These are phyloP conservation scores for Leptoclinus maculatus DNA, from an alignment of 2,797 vertebrate genomes.

Conservation along the genomic window DNA sequence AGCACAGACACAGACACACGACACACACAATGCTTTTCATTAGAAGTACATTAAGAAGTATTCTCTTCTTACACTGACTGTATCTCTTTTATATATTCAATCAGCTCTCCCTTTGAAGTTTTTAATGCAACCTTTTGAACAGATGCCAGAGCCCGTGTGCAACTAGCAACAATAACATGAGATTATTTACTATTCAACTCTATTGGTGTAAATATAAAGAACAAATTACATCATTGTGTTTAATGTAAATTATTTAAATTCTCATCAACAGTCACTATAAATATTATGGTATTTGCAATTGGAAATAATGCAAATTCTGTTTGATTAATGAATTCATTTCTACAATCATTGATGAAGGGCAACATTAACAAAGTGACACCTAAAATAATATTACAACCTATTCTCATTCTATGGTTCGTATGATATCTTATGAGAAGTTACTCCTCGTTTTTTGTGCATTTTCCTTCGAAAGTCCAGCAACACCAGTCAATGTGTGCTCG, in stretches of 20 bases:
- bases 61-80: too few relatives aligned
- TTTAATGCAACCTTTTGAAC: neutral
- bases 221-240: neutral
- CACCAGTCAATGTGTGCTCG: neutral
- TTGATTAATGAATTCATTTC: too few relatives aligned
- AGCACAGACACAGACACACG: conserved; percentile 4
- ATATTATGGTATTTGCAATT: too few relatives aligned
- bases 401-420: too few relatives aligned
- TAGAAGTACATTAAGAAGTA: neutral
- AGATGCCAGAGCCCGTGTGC: neutral
- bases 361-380: too few relatives aligned
- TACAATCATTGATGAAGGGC: too few relatives aligned
- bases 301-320: too few relatives aligned
- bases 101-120: neutral
- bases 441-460: too few relatives aligned
- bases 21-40: neutral
- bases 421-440: too few relatives aligned
- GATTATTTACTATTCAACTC: neutral
- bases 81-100: neutral
- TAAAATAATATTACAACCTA: too few relatives aligned
- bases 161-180: neutral
- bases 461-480: too few relatives aligned
- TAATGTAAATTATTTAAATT: neutral
- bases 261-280: too few relatives aligned
- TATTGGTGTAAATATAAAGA: neutral